These are phyloP conservation scores for Babyrousa celebensis DNA, from an alignment of 2,797 vertebrate genomes.

Conservation along the genomic window DNA sequence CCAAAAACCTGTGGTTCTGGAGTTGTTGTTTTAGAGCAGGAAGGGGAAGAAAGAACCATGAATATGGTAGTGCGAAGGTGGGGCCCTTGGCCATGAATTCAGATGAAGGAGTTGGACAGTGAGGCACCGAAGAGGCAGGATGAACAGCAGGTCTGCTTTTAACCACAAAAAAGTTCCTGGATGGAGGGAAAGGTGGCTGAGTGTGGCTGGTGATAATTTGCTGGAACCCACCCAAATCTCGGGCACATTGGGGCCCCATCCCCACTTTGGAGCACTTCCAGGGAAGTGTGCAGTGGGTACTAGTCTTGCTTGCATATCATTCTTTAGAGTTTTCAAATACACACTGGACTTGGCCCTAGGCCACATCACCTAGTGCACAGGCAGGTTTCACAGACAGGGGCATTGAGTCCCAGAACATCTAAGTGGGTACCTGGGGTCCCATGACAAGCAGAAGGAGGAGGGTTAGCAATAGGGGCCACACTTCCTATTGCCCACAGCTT, in stretches of 20 bases:
- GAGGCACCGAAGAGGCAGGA: not conserved
- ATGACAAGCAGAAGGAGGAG: not conserved
- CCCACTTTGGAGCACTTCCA: not conserved
- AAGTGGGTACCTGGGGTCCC: not conserved
- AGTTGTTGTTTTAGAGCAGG: slow-evolving; percentile 48
- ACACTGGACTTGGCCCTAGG: slow-evolving; percentile 46
- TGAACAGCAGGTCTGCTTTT: not conserved
- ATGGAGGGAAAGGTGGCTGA: not conserved
- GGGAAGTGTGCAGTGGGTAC: not conserved
- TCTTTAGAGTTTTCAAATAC: slow-evolving; percentile 34
- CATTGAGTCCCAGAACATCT: slow-evolving; percentile 10
- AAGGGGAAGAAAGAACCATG: not conserved
- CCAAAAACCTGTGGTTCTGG: slow-evolving; percentile 37
- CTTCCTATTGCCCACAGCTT: not conserved
- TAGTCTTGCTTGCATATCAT: not conserved
- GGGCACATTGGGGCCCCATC: not conserved
- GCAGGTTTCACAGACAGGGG: slow-evolving; percentile 52
- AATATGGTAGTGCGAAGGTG: not conserved
- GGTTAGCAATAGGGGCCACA: not conserved
- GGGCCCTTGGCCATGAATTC: not conserved
- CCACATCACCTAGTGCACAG: not conserved
- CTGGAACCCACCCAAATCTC: not conserved
- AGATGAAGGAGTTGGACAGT: not conserved
- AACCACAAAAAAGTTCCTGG: not conserved
- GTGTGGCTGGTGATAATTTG: not conserved